These are phyloP conservation scores for Allophyes oxyacanthae DNA, from an alignment of 2,888 invertebrate species.

Conservation along the genomic window DNA sequence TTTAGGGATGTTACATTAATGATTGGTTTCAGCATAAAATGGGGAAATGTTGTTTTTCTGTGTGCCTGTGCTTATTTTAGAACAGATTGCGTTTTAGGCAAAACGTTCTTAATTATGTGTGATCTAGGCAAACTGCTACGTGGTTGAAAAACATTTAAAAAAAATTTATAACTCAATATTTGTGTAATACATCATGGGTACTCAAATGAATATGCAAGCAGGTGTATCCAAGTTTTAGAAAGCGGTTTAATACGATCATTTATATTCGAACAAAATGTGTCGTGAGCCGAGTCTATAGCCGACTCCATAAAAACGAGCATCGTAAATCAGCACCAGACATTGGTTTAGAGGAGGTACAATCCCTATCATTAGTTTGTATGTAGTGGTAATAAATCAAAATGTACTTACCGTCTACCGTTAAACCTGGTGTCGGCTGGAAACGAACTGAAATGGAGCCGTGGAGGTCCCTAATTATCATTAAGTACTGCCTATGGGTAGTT, in stretches of 20 bases:
- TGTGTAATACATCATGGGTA: constrained; percentile 10
- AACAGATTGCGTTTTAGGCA: background rate
- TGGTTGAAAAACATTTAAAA: no score
- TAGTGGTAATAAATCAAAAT: constrained; percentile 48
- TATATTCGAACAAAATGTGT: constrained; percentile 67
- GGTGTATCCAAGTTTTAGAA: constrained; percentile 64
- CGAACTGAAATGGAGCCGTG: constrained; percentile 5
- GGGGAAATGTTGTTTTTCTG: no score
- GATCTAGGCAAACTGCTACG: no score
- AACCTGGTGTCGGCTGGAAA: constrained; percentile 23
- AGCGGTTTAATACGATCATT: constrained; percentile 69
- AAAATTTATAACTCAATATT: constrained; percentile 12
- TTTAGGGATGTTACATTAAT: no score
- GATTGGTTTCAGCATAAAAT: no score
- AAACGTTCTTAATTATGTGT: background rate
- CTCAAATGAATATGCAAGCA: constrained; percentile 30
- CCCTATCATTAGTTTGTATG: constrained; percentile 45
- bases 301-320: constrained; percentile 54
- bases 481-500: no score
- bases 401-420: constrained; percentile 38
- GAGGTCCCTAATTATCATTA: constrained; percentile 14
- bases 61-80: no score
- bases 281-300: constrained; percentile 40
- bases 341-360: constrained; percentile 38
- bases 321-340: constrained; percentile 59